A percentile compares a stretch with the other conserved stretches of the same genome.
Evolutionary conservation across 1,140 invertebrate genomes (phyloP).

Genomic region (Drosophila takahashii): DNA sequence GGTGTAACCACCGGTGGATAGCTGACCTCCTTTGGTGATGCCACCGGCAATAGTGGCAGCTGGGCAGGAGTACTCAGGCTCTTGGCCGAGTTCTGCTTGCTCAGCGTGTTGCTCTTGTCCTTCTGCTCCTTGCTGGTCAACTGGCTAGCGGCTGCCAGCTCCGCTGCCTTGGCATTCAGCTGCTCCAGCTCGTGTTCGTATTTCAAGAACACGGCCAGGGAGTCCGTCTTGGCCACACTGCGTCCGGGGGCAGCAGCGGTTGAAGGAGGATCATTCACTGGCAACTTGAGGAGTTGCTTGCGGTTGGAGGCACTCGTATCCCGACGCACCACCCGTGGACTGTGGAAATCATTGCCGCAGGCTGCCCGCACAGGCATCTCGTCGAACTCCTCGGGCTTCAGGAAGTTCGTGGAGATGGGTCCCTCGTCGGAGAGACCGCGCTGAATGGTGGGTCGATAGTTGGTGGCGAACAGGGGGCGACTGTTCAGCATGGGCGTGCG

Average conservation of each 20-base stretch:
- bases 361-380: slow-evolving; percentile 83
- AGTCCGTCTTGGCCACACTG: slow-evolving; percentile 79
- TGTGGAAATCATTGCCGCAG: slow-evolving; percentile 80
- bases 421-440: slow-evolving; percentile 83
- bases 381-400: slow-evolving; percentile 83
- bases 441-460: slow-evolving; percentile 81
- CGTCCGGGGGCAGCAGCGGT: slow-evolving; percentile 27
- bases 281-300: slow-evolving; percentile 69
- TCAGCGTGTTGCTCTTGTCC: slow-evolving; percentile 82
- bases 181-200: slow-evolving; percentile 83
- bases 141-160: slow-evolving; percentile 40
- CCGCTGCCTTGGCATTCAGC: slow-evolving; percentile 60
- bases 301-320: slow-evolving; percentile 78
- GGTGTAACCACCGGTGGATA: slow-evolving; percentile 41
- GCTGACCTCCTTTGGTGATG: slow-evolving; percentile 50
- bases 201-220: slow-evolving; percentile 79
- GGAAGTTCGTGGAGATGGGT: slow-evolving; percentile 82
- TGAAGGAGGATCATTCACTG: slow-evolving; percentile 20
- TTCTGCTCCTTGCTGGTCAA: slow-evolving; percentile 80
- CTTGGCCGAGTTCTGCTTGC: slow-evolving; percentile 83
- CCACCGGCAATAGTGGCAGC: slow-evolving; percentile 59
- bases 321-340: slow-evolving; percentile 73
- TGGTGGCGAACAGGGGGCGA: slow-evolving; percentile 77
- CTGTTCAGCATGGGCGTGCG: slow-evolving; percentile 66
- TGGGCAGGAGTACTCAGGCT: slow-evolving; percentile 45